Evolutionary conservation across 1,140 invertebrate species (phyloP).

Genomic region (Caerostris extrusa): DNA sequence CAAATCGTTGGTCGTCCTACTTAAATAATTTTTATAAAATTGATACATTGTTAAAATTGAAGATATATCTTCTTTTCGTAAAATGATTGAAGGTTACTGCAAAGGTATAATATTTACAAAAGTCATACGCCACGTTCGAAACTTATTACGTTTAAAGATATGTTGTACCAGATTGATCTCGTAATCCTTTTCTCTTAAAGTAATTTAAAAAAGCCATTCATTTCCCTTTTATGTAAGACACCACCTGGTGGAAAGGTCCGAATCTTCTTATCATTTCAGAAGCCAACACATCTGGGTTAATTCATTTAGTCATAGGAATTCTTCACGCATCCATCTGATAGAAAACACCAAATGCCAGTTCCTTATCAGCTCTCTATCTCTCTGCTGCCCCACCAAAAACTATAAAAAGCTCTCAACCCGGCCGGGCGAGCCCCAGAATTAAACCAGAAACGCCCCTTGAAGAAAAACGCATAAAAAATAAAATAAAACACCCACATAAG

Average conservation of each 20-base stretch:
- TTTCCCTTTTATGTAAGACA: conserved; percentile 1
- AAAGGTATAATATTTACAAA: not conserved
- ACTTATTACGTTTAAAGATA: not conserved
- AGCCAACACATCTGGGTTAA: conserved; percentile 58
- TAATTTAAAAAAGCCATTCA: not conserved
- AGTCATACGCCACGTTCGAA: not conserved
- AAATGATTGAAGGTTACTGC: too few species aligned
- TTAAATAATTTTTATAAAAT: too few species aligned
- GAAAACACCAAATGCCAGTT: conserved; percentile 27
- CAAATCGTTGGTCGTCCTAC: too few species aligned
- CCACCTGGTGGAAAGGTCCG: not conserved
- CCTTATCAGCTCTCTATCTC: conserved; percentile 64
- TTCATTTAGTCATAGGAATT: conserved; percentile 60
- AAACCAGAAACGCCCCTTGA: conserved; percentile 68
- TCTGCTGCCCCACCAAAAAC: conserved; percentile 68
- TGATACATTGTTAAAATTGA: too few species aligned
- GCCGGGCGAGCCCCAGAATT: conserved; percentile 69
- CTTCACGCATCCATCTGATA: conserved; percentile 58
- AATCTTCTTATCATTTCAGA: conserved; percentile 41
- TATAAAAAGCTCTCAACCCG: conserved; percentile 63
- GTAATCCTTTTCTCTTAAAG: not conserved
- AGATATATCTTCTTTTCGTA: too few species aligned
- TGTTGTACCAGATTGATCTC: not conserved
- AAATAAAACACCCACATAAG: conserved; percentile 75
- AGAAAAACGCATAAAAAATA: conserved; percentile 46